phyloP scores from a whole-genome alignment of 2,113 vertebrate genomes.

The Saimiri boliviensis region DNA sequence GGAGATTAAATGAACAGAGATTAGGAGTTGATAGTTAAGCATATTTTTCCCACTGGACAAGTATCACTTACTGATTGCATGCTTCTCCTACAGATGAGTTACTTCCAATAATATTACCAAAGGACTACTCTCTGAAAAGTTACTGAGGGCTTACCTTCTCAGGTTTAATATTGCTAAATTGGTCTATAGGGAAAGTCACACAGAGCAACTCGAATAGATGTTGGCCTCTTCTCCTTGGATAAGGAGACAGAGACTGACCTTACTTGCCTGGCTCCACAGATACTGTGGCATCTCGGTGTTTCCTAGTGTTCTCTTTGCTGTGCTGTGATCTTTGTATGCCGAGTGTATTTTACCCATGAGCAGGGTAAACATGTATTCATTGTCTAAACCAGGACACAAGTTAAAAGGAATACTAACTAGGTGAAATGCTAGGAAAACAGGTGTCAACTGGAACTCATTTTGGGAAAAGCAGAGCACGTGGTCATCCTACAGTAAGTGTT shows the following conservation, averaged over 20 bases:
- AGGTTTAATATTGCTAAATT: not conserved
- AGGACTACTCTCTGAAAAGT: not conserved
- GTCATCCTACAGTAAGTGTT: not conserved
- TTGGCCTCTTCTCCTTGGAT: not conserved
- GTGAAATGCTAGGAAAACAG: not conserved
- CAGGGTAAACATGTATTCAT: not conserved
- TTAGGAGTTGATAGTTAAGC: not conserved
- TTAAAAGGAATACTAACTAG: not conserved
- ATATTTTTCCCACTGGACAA: not conserved
- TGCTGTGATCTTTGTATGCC: not conserved
- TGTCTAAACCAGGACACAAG: not conserved
- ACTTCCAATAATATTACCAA: not conserved
- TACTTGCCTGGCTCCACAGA: no score
- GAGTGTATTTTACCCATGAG: not conserved
- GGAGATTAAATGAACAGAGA: not conserved
- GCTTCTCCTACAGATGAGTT: not conserved
- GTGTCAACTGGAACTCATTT: not conserved
- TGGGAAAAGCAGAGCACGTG: not conserved
- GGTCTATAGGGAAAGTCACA: no score
- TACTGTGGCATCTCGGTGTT: rapidly evolving
- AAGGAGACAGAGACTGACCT: not conserved
- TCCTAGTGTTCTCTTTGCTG: not conserved
- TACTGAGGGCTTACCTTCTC: not conserved
- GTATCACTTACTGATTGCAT: not conserved
- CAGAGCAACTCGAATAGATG: not conserved